These are phyloP conservation scores for Tamandua tetradactyla DNA, from an alignment of 2,797 vertebrate species.

Conservation along the genomic window DNA sequence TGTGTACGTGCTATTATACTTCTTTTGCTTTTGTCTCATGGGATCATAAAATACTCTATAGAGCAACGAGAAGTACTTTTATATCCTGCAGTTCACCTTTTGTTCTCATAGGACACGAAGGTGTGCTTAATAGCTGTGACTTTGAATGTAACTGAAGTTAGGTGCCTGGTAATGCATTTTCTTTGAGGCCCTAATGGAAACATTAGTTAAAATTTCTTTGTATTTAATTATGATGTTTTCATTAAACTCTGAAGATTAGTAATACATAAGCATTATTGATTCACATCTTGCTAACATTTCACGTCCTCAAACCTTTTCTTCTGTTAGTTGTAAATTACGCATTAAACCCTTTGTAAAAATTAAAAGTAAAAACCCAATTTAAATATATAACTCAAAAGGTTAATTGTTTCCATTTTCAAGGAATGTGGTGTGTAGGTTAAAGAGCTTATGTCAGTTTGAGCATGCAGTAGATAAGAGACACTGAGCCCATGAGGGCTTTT, in stretches of 20 bases:
- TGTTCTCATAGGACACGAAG: not conserved
- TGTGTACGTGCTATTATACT: not conserved
- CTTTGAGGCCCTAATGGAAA: slow-evolving; percentile 54
- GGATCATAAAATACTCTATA: not conserved
- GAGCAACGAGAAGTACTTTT: not conserved
- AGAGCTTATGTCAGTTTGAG: not conserved
- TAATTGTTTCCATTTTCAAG: slow-evolving; percentile 17
- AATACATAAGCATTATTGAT: not conserved
- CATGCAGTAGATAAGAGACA: not conserved
- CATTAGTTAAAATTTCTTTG: slow-evolving; percentile 62
- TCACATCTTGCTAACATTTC: slow-evolving; percentile 51
- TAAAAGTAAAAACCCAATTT: slow-evolving; percentile 63
- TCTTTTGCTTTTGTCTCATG: not conserved
- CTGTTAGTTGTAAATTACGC: slow-evolving; percentile 41
- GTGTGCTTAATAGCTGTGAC: not conserved
- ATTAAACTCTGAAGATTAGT: slow-evolving; percentile 38
- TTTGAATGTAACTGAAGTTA: slow-evolving; percentile 24
- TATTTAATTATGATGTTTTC: slow-evolving; percentile 48
- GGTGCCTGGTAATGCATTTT: not conserved
- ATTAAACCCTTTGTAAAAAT: slow-evolving; percentile 22
- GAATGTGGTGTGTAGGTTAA: not conserved
- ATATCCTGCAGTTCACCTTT: not conserved
- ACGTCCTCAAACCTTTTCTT: slow-evolving; percentile 2
- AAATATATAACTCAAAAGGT: slow-evolving; percentile 53
- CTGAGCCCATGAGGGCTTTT: not conserved